Conservation (phyloP, 2,888 invertebrate genomes). For the Diogma glabrata region DNA sequence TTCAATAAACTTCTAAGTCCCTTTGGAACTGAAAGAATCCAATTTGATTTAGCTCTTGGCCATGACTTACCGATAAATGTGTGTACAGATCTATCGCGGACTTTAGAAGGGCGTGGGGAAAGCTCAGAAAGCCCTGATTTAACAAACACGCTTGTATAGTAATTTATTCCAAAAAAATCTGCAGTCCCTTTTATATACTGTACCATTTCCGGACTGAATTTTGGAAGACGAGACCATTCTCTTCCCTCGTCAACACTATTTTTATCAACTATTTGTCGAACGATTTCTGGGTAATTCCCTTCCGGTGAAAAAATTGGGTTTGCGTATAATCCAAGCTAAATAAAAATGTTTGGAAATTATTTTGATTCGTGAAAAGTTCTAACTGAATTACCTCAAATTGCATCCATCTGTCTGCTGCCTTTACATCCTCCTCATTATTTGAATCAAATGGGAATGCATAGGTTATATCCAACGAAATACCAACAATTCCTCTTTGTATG, state of each 20-base stretch:
- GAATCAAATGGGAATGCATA: slow-evolving; percentile 22
- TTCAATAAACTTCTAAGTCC: not conserved
- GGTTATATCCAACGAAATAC: slow-evolving; percentile 24
- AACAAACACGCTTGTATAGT: slow-evolving; percentile 25
- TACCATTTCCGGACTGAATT: not conserved
- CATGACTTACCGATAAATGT: not conserved
- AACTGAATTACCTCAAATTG: slow-evolving; percentile 15
- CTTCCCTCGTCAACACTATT: slow-evolving; percentile 29
- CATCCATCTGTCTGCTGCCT: slow-evolving; percentile 18
- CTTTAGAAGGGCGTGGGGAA: slow-evolving; percentile 21
- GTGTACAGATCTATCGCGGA: not conserved
- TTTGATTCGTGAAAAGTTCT: not conserved
- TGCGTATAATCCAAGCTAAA: slow-evolving; percentile 19
- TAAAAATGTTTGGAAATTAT: slow-evolving; percentile 31
- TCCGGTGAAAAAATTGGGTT: slow-evolving; percentile 25
- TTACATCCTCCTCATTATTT: slow-evolving; percentile 16
- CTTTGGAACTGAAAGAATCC: not conserved
- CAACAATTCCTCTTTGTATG: slow-evolving; percentile 24
- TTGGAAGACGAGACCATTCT: slow-evolving; percentile 24
- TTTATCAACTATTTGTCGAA: slow-evolving; percentile 25
- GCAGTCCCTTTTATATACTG: slow-evolving; percentile 19
- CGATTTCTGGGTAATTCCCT: slow-evolving; percentile 29
- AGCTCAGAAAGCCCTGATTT: slow-evolving; percentile 12
- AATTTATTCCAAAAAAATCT: slow-evolving; percentile 29
- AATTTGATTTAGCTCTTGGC: not conserved